Conservation (phyloP, 2,113 vertebrate species). For the Sisor rabdophorus region DNA sequence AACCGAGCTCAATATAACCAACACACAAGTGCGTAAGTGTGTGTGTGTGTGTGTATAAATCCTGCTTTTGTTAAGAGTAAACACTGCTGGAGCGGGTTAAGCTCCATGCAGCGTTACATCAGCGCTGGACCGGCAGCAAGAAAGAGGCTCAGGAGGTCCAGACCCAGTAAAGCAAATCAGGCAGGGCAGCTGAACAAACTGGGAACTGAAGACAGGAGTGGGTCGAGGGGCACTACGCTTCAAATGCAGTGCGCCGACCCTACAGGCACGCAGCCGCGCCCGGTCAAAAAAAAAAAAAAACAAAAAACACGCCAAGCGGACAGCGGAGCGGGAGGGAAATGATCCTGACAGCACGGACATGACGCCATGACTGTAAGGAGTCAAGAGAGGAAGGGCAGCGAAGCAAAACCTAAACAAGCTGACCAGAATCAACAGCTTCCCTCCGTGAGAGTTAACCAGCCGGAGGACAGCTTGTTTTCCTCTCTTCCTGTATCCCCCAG, state of each 20-base stretch:
- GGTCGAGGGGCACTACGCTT: constrained; percentile 39
- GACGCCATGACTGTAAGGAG: constrained; percentile 17
- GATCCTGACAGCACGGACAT: constrained; percentile 40
- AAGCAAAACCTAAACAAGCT: constrained; percentile 39
- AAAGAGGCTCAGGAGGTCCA: constrained; percentile 16
- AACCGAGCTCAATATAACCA: constrained; percentile 14
- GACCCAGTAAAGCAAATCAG: constrained; percentile 42
- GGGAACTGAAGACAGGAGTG: constrained; percentile 29
- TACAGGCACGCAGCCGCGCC: constrained; percentile 18
- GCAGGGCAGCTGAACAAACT: constrained; percentile 52
- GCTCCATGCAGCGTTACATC: constrained; percentile 38
- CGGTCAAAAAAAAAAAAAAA: too few relatives aligned
- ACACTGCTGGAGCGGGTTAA: constrained; percentile 42
- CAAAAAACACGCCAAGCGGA: constrained; percentile 37
- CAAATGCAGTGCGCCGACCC: constrained; percentile 39
- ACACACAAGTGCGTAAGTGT: constrained; percentile 14
- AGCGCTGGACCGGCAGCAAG: constrained; percentile 27
- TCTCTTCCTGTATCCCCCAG: constrained; percentile 35
- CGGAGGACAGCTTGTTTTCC: constrained; percentile 44
- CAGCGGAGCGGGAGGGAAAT: constrained; percentile 26
- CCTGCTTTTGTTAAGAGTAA: constrained; percentile 42
- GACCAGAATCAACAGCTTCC: constrained; percentile 37
- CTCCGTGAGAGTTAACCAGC: constrained; percentile 48
- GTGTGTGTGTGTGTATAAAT: constrained; percentile 42
- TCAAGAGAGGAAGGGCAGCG: constrained; percentile 4